Conservation (phyloP, 2,797 vertebrate species). For the Pseudochirops corinnae region DNA sequence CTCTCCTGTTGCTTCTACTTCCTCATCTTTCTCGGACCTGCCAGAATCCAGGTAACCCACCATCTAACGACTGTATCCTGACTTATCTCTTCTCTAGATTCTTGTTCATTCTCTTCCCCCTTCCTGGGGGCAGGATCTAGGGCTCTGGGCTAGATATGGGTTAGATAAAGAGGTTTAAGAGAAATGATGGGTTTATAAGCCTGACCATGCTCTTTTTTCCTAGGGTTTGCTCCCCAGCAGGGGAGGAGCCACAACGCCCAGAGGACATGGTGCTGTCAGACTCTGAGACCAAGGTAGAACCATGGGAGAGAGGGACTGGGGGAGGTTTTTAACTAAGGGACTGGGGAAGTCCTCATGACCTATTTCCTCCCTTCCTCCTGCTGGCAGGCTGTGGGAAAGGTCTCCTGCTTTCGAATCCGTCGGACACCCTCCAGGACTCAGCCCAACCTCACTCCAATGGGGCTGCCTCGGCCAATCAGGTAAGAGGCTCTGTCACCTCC, state of each 20-base stretch:
- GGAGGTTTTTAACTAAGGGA: neutral
- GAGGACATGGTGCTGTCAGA: conserved; percentile 88
- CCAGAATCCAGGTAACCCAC: conserved; percentile 76
- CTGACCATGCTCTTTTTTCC: conserved; percentile 30
- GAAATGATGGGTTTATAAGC: neutral
- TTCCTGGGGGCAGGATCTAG: conserved; percentile 18
- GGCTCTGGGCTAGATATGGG: neutral
- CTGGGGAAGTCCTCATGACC: neutral
- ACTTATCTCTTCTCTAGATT: conserved; percentile 12
- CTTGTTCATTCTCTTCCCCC: conserved; percentile 20
- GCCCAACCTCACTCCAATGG: conserved; percentile 94
- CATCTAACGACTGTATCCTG: conserved; percentile 1
- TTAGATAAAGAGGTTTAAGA: neutral
- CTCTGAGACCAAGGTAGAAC: conserved; percentile 89
- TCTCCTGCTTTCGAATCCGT: conserved; percentile 92
- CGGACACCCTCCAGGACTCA: conserved; percentile 89
- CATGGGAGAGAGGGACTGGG: neutral
- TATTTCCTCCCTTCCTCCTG: conserved; percentile 64
- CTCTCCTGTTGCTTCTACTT: conserved; percentile 79
- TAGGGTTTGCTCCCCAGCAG: conserved; percentile 72
- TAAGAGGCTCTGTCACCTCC: conserved; percentile 68
- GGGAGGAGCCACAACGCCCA: conserved; percentile 63
- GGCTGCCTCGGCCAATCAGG: conserved; percentile 92
- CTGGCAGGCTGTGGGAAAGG: conserved; percentile 88
- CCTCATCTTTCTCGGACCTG: conserved; percentile 80